Conservation (phyloP, 1,140 invertebrate species). For the Phenacoccus solenopsis region DNA sequence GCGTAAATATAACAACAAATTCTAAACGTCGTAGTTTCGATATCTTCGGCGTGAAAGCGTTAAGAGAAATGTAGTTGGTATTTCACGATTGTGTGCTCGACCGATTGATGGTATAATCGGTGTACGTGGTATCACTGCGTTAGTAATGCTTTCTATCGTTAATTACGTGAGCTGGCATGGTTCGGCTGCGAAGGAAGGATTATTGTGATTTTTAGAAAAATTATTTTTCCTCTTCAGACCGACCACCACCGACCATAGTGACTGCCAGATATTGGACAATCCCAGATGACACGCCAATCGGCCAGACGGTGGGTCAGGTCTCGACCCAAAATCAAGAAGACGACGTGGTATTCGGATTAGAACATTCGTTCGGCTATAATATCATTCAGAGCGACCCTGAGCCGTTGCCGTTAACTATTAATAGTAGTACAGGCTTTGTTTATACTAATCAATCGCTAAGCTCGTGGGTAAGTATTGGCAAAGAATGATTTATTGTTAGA, state of each 20-base stretch:
- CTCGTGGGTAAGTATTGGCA: conserved; percentile 50
- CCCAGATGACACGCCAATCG: conserved; percentile 46
- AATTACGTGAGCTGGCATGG: too few species aligned
- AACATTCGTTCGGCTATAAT: conserved; percentile 35
- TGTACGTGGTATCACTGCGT: too few species aligned
- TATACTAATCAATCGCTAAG: conserved; percentile 52
- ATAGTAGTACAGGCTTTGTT: conserved; percentile 51
- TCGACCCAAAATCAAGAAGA: conserved; percentile 45
- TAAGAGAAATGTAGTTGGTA: too few species aligned
- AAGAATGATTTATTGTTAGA: too few species aligned
- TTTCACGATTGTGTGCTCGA: too few species aligned
- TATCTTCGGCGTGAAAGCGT: too few species aligned
- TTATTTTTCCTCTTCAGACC: not conserved
- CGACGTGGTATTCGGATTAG: conserved; percentile 49
- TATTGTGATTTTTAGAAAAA: too few species aligned
- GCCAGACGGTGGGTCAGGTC: conserved; percentile 45
- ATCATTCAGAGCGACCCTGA: conserved; percentile 31
- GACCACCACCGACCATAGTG: conserved; percentile 36
- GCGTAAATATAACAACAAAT: too few species aligned
- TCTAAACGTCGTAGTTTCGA: too few species aligned
- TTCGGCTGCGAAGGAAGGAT: too few species aligned
- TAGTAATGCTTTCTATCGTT: too few species aligned
- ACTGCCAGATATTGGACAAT: conserved; percentile 53
- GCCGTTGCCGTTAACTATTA: conserved; percentile 50
- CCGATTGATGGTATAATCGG: too few species aligned